Percentiles rank a stretch among this genome's conserved stretches.
Conservation (phyloP, 2,113 vertebrate species). For the Rhinoptilus africanus region DNA sequence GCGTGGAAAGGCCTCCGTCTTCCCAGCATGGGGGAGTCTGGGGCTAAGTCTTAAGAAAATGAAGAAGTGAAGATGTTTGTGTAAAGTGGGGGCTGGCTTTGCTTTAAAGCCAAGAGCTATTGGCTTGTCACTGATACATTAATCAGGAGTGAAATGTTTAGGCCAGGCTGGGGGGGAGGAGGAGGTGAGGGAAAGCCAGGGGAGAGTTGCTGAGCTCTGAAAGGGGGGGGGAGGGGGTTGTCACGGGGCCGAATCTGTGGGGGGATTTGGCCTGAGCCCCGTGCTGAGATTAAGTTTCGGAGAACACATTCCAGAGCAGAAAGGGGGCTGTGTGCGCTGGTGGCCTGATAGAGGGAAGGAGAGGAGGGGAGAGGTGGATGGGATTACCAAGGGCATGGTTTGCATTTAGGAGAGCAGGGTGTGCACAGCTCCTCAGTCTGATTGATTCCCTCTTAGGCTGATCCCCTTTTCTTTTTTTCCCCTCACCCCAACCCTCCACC, state of each 20-base stretch:
- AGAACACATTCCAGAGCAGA: slow-evolving; percentile 81
- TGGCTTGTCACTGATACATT: slow-evolving; percentile 70
- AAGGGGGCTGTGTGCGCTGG: slow-evolving; percentile 76
- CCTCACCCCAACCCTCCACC: neutral
- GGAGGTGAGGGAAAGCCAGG: neutral
- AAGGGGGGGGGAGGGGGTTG: slow-evolving; percentile 30
- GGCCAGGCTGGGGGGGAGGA: slow-evolving; percentile 53
- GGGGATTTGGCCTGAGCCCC: slow-evolving; percentile 73
- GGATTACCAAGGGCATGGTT: slow-evolving; percentile 62
- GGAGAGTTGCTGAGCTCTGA: neutral
- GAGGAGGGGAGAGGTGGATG: slow-evolving; percentile 52
- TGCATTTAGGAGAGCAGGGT: slow-evolving; percentile 50
- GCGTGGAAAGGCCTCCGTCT: neutral
- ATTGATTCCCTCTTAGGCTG: neutral
- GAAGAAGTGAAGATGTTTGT: slow-evolving; percentile 59
- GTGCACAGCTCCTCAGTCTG: neutral
- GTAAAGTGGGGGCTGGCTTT: slow-evolving; percentile 34
- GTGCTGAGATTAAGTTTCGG: slow-evolving; percentile 76
- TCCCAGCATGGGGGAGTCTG: neutral
- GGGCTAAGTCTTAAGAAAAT: neutral
- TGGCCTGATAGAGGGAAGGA: slow-evolving; percentile 57
- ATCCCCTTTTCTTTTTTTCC: neutral
- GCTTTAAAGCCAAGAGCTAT: slow-evolving; percentile 64
- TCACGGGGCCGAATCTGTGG: slow-evolving; percentile 64
- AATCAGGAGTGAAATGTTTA: slow-evolving; percentile 76